Evolutionary conservation across 2,113 vertebrate species (phyloP), one percentile per base, ranked within the genome.

Genomic region (Microtus ochrogaster): DNA sequence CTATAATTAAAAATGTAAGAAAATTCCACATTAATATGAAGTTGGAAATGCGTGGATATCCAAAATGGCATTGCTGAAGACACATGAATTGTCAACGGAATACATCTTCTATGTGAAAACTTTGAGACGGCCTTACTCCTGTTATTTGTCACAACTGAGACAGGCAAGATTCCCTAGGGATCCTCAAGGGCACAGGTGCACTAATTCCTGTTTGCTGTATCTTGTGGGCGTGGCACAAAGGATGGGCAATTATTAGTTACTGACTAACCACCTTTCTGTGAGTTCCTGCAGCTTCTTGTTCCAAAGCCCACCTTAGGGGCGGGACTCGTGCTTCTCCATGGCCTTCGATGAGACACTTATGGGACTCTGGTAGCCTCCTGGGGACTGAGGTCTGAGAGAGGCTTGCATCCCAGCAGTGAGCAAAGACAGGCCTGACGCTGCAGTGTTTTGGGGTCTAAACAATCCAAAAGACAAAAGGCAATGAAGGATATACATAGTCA

Each of bases 331-430:
- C 47, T 2, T 24, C 33, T 47, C 72, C 0, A 11, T 13, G 10
- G 41, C 13, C 36, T 39, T 17, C 5, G 26, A 7, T 17, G 70
- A 68, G 52, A 63, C 28, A 72, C 1, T 3, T 17, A 21, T 30
- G 24, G 47, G 30, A 82, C 44, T 44, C 1, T 0, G 2, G 36
- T 3, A 36, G 7, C 0, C n/a, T 41, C n/a, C 66, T 33, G 2
- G 7, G 24, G 30, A 39, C 16, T 3, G 1, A 10, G 14, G 10
- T 77, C 55, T 44, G 16, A 78, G 33, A 9, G 44, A 0, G 0
- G 2, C 4, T n/a, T n/a, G n/a, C 12, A 49, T 86, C 14, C 4
- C 11, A 24, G 19, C 22, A 76, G 24, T 21, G 36, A 79, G 12
- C 19, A 22, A 6, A 55, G 41, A 4, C 14, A 61, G 49, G 30